Base-by-base conservation (phyloP, 2,888 invertebrate species). In the Iselma pallidipennis region DNA sequence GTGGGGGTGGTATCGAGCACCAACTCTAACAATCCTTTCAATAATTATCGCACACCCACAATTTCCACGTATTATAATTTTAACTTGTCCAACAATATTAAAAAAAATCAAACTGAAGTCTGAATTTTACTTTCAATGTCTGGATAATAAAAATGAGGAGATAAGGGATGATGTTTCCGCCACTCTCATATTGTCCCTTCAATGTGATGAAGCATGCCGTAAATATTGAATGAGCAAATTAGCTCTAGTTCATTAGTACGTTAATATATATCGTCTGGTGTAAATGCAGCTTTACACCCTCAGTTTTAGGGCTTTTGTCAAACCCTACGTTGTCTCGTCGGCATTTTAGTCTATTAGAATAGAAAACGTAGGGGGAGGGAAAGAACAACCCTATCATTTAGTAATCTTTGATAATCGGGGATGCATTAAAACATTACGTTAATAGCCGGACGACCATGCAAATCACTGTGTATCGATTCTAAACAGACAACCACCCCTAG, bases 361-460 rank as follows among this genome's bases (percentile, higher is more conserved):
- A 42, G 42, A 19, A 19, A 42, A 42, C 19, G 42, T 42, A 19
- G 19, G 16, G 6, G 37, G 37, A 16, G 1, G 16, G 68, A 74
- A 73, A 74, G 72, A 68, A 75, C 78, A 77, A 79, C 79, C 79
- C 79, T 75, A 77, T 77, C 78, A 75, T 77, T 78, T 78, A 76
- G 78, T 77, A 78, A 76, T 75, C 75, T 75, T 74, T 73, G 71
- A 73, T 74, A 74, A 79, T 78, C 78, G 76, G 72, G 73, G 73
- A 74, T 76, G 73, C 78, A 79, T 78, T 77, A 78, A 77, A 78
- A 78, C 78, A 78, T 78, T 76, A 79, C 75, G 71, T 66, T 78
- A 78, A 78, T 76, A 74, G 78, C 70, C 70, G 70, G 70, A 70
- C 71, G 69, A 68, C 71, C 68, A 69, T 67, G 72, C 68, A 71